Conservation (phyloP, 1,140 invertebrate genomes). For the Eubasilissa regina region DNA sequence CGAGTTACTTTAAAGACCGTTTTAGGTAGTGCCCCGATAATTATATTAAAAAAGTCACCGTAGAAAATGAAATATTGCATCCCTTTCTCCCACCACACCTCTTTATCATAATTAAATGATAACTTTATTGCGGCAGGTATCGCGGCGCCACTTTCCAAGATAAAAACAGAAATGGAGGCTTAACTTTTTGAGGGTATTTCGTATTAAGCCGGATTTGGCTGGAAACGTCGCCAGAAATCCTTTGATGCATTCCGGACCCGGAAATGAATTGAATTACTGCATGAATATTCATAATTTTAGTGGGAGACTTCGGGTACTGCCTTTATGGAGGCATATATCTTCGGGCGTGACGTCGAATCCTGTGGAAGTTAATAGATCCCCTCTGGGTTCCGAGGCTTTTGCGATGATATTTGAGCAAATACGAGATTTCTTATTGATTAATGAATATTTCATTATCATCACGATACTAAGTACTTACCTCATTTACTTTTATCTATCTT, state of each 20-base stretch:
- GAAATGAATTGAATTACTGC: slow-evolving; percentile 54
- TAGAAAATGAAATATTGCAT: too few species aligned
- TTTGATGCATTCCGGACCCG: slow-evolving; percentile 6
- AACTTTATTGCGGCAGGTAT: too few species aligned
- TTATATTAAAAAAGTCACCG: too few species aligned
- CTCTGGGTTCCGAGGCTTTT: background rate
- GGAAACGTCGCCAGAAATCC: background rate
- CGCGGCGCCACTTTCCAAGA: background rate
- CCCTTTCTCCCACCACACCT: too few species aligned
- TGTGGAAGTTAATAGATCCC: slow-evolving; percentile 24
- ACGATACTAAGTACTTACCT: too few species aligned
- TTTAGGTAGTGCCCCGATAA: too few species aligned
- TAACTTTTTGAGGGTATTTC: background rate
- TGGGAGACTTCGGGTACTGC: slow-evolving; percentile 17
- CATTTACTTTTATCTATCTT: too few species aligned
- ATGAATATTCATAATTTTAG: slow-evolving; percentile 57
- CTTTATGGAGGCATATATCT: slow-evolving; percentile 31
- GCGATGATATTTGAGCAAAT: background rate
- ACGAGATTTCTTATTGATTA: too few species aligned
- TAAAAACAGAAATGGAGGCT: background rate
- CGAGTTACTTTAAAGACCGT: too few species aligned
- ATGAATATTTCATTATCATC: too few species aligned
- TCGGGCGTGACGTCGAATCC: slow-evolving; percentile 20
- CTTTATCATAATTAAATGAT: too few species aligned
- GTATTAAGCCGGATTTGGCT: background rate